Base-by-base conservation (phyloP, 1,140 invertebrate species). In the Neotoxoptera formosana region DNA sequence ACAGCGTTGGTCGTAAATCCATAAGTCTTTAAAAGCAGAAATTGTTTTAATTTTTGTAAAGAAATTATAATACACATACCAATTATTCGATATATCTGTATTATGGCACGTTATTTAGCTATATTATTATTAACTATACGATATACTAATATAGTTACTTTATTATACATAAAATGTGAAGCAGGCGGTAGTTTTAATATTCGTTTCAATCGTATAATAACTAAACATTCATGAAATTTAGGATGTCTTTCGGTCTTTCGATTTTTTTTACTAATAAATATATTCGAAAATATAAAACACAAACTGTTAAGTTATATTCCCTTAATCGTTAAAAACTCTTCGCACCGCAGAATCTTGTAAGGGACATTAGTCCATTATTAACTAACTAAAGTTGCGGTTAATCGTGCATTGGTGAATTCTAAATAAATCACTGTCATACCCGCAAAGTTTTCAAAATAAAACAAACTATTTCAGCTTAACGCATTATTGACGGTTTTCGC, bases 211-310 rank as follows among this genome's bases (percentile, higher is more conserved):
- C 14, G 30, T 4, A n/a, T n/a, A 67, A n/a, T 14, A 14, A n/a
- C 30, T n/a, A 17, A 30, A n/a, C 60, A 17, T 67, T n/a, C 1
- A n/a, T 67, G 4, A 67, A 11, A 67, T n/a, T 67, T n/a, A 17
- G n/a, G 11, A 7, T n/a, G 30, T n/a, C 4, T n/a, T 67, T 0
- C 0, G 11, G 17, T 67, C 14, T 1, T n/a, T n/a, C n/a, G 14
- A 11, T 60, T 60, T 30, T 60, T 67, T 67, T 67, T n/a, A 60
- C 51, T 17, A n/a, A 67, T 67, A n/a, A 67, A 30, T n/a, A 17
- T 67, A 67, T 67, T 17, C 6, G 4, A 67, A n/a, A 17, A 67
- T n/a, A 67, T 67, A 67, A 67, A 17, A 67, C 7, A n/a, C 14
- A 6, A 67, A 67, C 4, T n/a, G 30, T 67, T 67, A 17, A 67